Evolutionary conservation across 1,140 invertebrate species (phyloP).

Genomic region (Penaeus japonicus): DNA sequence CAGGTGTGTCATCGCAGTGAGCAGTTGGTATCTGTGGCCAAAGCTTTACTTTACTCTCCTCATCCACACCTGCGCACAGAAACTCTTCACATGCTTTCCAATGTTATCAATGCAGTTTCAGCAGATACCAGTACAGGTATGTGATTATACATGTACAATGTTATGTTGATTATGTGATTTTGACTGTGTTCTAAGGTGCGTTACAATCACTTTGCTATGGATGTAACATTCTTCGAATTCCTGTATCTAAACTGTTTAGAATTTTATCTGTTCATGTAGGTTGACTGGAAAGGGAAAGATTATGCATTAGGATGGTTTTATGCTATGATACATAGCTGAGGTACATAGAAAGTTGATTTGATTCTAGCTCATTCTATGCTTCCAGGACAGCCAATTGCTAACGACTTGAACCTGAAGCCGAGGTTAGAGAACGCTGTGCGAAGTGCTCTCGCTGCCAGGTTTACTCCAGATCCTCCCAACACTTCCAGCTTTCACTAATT

Average conservation of each 20-base stretch:
- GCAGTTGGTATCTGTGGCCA: conserved; percentile 22
- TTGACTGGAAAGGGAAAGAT: too few species aligned
- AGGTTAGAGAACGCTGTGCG: conserved; percentile 19
- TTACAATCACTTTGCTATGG: too few species aligned
- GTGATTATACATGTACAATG: too few species aligned
- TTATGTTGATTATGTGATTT: too few species aligned
- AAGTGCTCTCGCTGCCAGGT: conserved; percentile 13
- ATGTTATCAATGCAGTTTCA: conserved; percentile 36
- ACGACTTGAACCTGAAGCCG: conserved; percentile 2
- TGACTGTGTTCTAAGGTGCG: too few species aligned
- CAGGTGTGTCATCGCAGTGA: conserved; percentile 41
- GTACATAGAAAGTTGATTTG: background rate
- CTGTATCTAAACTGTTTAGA: too few species aligned
- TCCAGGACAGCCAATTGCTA: conserved; percentile 9
- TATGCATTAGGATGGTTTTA: too few species aligned
- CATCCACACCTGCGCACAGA: conserved; percentile 24
- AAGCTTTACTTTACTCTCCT: conserved; percentile 28
- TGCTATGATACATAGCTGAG: too few species aligned
- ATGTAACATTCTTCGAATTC: too few species aligned
- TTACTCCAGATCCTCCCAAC: background rate
- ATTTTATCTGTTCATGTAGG: too few species aligned
- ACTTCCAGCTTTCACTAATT: too few species aligned
- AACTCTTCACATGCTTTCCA: conserved; percentile 26
- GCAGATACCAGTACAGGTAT: conserved; percentile 24
- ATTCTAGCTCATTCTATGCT: background rate